Evolutionary conservation across 2,113 vertebrate genomes (phyloP).

Genomic region (Grallaria varia): DNA sequence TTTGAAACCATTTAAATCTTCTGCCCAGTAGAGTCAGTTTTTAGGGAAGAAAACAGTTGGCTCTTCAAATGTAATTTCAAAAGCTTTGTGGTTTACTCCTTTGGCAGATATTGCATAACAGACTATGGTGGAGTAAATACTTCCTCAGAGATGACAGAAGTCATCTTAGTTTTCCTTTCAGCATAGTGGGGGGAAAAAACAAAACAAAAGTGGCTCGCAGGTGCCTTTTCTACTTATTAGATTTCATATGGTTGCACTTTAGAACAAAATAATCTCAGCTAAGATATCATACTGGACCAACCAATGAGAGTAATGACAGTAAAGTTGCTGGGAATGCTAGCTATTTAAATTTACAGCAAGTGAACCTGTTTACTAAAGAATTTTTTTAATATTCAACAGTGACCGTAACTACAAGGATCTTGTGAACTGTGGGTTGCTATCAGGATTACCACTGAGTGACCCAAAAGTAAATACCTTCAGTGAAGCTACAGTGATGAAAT

Average conservation of each 20-base stretch:
- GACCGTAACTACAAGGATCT: conserved; percentile 15
- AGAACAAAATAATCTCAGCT: neutral
- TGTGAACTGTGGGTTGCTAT: neutral
- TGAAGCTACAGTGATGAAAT: conserved; percentile 22
- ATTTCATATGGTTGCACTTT: neutral
- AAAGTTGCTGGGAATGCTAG: neutral
- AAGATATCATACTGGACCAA: neutral
- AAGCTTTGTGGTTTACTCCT: neutral
- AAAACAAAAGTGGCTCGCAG: neutral
- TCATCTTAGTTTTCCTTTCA: neutral
- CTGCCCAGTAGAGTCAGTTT: neutral
- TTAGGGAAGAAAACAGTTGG: neutral
- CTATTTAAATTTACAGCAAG: neutral
- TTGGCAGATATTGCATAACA: neutral
- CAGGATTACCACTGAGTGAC: neutral
- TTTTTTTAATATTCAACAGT: conserved; percentile 36
- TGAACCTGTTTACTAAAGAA: neutral
- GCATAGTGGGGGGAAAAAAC: accelerated
- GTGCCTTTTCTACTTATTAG: neutral
- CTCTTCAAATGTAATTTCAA: neutral
- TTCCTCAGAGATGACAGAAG: neutral
- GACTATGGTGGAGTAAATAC: neutral
- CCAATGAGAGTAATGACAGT: neutral
- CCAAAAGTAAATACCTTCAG: neutral
- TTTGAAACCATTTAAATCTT: neutral